Evolutionary conservation across 37 sponge, comb jelly and placozoan genomes (phyloP).

Genomic region (Crambe crambe): DNA sequence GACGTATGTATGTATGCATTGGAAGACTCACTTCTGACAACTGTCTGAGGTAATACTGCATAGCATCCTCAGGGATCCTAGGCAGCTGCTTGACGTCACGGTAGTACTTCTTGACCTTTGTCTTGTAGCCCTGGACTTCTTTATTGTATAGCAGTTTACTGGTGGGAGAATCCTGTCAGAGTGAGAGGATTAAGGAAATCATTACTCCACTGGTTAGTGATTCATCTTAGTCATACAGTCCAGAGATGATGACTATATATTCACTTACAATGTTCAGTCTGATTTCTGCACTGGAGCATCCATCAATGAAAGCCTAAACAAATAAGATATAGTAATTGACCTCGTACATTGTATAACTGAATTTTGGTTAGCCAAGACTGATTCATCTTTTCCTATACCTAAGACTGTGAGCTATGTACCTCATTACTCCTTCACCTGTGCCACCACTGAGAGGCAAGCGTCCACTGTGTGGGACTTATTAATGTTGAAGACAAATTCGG

Average conservation of each 20-base stretch:
- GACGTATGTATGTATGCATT: too few relatives aligned
- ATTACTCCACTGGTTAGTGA: too few relatives aligned
- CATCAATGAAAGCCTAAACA: constrained; percentile 78
- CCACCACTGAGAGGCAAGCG: constrained; percentile 83
- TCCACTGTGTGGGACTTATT: constrained; percentile 94
- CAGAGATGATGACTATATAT: too few relatives aligned
- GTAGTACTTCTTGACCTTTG: constrained; percentile 70
- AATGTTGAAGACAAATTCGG: constrained; percentile 95
- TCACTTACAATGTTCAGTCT: constrained; percentile 69
- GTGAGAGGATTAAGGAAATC: neutral
- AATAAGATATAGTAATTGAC: neutral
- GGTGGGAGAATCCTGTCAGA: constrained; percentile 76
- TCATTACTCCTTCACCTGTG: constrained; percentile 51
- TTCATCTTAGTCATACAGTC: too few relatives aligned
- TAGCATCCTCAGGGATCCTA: constrained; percentile 60
- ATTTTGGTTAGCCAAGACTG: too few relatives aligned
- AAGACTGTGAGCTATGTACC: neutral
- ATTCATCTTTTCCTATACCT: neutral
- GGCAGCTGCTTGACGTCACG: constrained; percentile 54
- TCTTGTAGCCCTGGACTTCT: constrained; percentile 89
- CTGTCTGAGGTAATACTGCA: constrained; percentile 59
- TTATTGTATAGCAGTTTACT: constrained; percentile 94
- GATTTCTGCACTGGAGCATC: constrained; percentile 57
- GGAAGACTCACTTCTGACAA: constrained; percentile 64
- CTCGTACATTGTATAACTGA: too few relatives aligned